phyloP scores from a whole-genome alignment of 2,113 vertebrate genomes.

The Passerina amoena region DNA sequence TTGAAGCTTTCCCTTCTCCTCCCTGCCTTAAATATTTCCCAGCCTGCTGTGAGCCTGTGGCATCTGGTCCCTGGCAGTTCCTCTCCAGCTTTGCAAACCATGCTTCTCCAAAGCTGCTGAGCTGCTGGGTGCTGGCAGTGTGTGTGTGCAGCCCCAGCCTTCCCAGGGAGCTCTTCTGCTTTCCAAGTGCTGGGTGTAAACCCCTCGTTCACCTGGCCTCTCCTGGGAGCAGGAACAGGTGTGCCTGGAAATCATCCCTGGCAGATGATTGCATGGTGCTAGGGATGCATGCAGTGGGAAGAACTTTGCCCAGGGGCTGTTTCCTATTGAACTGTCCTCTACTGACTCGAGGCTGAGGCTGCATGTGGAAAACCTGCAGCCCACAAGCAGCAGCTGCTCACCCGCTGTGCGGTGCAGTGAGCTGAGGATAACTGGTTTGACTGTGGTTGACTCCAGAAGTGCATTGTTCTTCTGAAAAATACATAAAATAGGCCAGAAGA shows the following conservation, averaged over 20 bases:
- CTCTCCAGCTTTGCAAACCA: neutral
- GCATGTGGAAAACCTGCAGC: neutral
- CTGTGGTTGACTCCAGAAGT: neutral
- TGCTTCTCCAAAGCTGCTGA: rapidly evolving
- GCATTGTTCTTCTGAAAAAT: neutral
- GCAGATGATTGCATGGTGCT: neutral
- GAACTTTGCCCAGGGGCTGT: neutral
- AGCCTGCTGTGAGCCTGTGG: rapidly evolving
- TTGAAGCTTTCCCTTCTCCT: neutral
- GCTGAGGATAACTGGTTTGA: neutral
- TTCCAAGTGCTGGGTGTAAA: neutral
- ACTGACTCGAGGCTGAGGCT: neutral
- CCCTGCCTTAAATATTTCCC: neutral
- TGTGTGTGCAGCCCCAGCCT: neutral
- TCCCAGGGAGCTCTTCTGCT: neutral
- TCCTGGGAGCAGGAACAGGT: neutral
- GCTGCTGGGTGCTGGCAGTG: neutral
- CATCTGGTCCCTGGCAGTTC: neutral
- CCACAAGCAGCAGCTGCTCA: neutral
- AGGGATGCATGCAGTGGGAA: neutral
- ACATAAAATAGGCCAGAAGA: neutral
- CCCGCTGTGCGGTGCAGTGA: rapidly evolving
- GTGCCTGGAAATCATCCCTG: neutral
- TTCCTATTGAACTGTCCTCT: neutral
- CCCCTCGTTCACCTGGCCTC: neutral